Conservation (phyloP, 2,888 invertebrate genomes). For the Gari tellinella region DNA sequence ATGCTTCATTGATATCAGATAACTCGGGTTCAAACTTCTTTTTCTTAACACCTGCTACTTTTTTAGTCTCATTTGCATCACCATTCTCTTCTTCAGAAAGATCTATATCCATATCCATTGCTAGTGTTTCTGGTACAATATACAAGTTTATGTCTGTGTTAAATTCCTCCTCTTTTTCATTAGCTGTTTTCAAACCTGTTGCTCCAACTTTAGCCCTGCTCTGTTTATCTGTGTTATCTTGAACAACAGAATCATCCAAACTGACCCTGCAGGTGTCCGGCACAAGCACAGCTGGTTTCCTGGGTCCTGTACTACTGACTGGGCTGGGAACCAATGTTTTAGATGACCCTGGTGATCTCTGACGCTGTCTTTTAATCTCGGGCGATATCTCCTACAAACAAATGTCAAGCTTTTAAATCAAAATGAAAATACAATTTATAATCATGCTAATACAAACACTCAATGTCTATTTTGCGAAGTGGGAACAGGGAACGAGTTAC, state of each 20-base stretch:
- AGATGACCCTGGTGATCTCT: conserved; percentile 3
- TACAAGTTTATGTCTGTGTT: conserved; percentile 8
- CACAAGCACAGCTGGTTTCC: conserved; percentile 29
- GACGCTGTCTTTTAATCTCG: conserved; percentile 49
- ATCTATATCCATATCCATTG: conserved; percentile 11
- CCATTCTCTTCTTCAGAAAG: background rate
- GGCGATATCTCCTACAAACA: conserved; percentile 57
- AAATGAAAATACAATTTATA: too few relatives aligned
- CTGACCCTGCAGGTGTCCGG: conserved; percentile 56
- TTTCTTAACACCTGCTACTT: background rate
- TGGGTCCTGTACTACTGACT: background rate
- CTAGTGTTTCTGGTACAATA: conserved; percentile 57
- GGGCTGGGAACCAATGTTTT: background rate
- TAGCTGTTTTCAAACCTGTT: background rate
- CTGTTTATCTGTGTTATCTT: background rate
- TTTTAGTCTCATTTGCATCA: background rate
- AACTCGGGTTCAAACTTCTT: conserved; percentile 10
- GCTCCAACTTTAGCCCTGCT: background rate
- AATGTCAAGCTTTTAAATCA: too few relatives aligned
- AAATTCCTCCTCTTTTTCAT: too few relatives aligned
- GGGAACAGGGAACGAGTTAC: too few relatives aligned
- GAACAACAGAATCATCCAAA: conserved; percentile 14
- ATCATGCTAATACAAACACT: too few relatives aligned
- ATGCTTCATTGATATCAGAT: conserved; percentile 13
- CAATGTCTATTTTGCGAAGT: too few relatives aligned